Conservation (phyloP, 2,797 vertebrate genomes). For the Taeniopygia guttata region DNA sequence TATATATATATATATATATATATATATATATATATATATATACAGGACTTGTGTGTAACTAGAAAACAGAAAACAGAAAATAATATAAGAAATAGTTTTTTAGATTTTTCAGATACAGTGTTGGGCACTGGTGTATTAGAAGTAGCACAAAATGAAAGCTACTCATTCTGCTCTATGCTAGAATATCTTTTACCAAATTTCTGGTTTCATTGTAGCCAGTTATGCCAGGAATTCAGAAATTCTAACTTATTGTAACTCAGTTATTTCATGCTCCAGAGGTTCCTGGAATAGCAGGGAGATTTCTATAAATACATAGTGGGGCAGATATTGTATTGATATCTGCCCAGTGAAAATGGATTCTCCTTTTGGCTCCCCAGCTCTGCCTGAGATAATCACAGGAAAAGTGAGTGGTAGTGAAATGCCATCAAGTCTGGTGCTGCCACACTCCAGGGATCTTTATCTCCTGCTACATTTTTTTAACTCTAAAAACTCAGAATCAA, state of each 20-base stretch:
- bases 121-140: not conserved
- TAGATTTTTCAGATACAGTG: not conserved
- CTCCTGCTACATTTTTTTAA: not conserved
- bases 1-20: not conserved
- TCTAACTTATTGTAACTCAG: not conserved
- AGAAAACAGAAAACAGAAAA: not conserved
- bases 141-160: not conserved
- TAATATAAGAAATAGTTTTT: not conserved
- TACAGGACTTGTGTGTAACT: not conserved
- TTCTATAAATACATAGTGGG: constrained; percentile 1
- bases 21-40: not conserved
- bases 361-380: not conserved
- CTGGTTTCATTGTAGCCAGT: not conserved
- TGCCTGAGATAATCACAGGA: constrained; percentile 9
- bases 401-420: not conserved
- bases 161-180: not conserved
- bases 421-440: constrained; percentile 11
- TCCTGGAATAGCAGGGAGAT: constrained; percentile 26
- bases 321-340: constrained; percentile 10
- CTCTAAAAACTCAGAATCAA: not conserved
- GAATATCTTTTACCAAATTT: not conserved
- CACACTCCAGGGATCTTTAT: constrained; percentile 2
- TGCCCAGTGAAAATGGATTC: not conserved
- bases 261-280: constrained; percentile 17
- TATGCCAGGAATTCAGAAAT: constrained; percentile 33